Base-by-base conservation (phyloP, 2,797 vertebrate species). In the Myripristis murdjan region DNA sequence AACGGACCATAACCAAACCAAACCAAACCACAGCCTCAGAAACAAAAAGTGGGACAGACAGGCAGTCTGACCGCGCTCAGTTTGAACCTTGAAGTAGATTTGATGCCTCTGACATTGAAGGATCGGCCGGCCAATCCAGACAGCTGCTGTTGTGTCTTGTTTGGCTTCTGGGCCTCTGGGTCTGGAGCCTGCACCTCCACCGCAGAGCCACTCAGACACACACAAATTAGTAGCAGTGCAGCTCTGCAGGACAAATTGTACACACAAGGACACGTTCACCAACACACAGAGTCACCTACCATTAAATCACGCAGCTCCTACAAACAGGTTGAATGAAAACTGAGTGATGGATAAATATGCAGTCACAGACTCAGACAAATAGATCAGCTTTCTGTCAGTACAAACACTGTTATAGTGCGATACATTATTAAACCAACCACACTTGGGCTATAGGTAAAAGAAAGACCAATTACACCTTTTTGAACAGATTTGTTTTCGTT, bases 51-150 rank as follows among this genome's bases (percentile, higher is more conserved):
- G 12, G 35, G 31, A 57, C 60, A 70, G 37, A 24, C 22, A 20
- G 23, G 51, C 11, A 37, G 28, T 24, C 43, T 52, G 35, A 66
- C 31, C n/a, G n/a, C 1, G 2, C 24, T 26, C 7, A 18, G 6
- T 18, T 16, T 18, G 57, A 92, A 96, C 95, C 95, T 95, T 82
- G 52, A 96, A 63, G 83, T 8, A 24, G 96, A 96, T 84, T 94
- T 96, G 89, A 96, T 90, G 79, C 95, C 95, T 64, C 52, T 81
- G 84, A 96, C 95, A 77, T 84, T 91, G 86, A 96, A 97, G 86
- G 82, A 91, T 15, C 92, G 83, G 0, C 55, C 81, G 0, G 78
- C 59, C 39, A 95, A 72, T 43, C 89, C 85, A 64, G 86, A 88
- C 60, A n/a, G n/a, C n/a, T 96, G 92, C 58, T 93, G 91, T 72